Percentiles rank a stretch among this genome's conserved stretches.
Evolutionary conservation across 1,140 invertebrate species (phyloP).

Genomic region (Zaprionus gabonicus): DNA sequence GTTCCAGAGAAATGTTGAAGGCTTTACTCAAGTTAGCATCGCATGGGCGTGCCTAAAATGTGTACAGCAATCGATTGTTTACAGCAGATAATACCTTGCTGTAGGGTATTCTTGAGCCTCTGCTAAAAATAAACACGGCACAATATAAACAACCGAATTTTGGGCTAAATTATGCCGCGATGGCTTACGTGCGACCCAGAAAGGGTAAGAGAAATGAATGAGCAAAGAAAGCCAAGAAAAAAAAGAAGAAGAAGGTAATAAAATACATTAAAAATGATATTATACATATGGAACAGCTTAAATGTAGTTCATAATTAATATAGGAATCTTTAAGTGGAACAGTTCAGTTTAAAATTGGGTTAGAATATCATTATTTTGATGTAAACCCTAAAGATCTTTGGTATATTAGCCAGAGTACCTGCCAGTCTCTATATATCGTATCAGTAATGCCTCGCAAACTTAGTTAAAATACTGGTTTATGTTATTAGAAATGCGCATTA

Average conservation of each 20-base stretch:
- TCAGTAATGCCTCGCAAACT: not conserved
- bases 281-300: not conserved
- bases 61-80: constrained; percentile 25
- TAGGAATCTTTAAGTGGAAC: no score
- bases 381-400: no score
- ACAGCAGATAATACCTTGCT: not conserved
- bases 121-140: constrained; percentile 42
- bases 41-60: constrained; percentile 3
- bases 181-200: constrained; percentile 45
- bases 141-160: constrained; percentile 31
- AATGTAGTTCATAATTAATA: no score
- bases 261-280: not conserved
- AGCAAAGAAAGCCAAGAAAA: not conserved
- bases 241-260: not conserved
- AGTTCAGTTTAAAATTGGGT: no score
- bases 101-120: constrained; percentile 5
- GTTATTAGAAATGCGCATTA: not conserved
- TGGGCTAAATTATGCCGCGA: constrained; percentile 28
- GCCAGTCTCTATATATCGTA: not conserved
- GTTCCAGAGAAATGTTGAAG: not conserved
- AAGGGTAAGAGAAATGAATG: constrained; percentile 1
- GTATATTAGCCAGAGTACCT: no score
- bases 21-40: not conserved
- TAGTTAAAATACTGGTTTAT: constrained; percentile 7
- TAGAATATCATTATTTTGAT: no score